These are phyloP conservation scores for Protobothrops mucrosquamatus DNA, from an alignment of 2,113 vertebrate genomes.

Conservation along the genomic window DNA sequence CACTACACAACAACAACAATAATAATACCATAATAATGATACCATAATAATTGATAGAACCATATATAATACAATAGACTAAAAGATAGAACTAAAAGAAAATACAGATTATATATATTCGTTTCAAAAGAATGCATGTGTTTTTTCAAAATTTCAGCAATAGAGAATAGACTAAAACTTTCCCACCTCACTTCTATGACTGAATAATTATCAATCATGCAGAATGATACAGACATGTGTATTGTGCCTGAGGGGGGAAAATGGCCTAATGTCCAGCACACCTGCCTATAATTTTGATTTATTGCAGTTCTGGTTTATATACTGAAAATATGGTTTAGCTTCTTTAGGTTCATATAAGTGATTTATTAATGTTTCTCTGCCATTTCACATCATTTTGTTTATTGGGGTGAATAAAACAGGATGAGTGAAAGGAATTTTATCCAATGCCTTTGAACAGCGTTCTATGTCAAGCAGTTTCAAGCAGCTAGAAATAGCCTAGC, in stretches of 20 bases:
- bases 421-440: conserved; percentile 14
- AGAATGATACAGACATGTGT: neutral
- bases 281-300: neutral
- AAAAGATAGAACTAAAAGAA: no score
- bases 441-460: conserved; percentile 12
- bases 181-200: neutral
- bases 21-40: no score
- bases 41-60: no score
- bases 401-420: conserved; percentile 9
- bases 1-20: no score
- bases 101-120: neutral
- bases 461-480: neutral
- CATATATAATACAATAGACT: no score
- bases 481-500: neutral
- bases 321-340: conserved; percentile 9
- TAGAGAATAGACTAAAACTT: no score
- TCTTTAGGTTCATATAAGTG: neutral
- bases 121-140: neutral
- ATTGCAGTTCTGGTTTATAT: neutral
- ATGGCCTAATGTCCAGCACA: neutral
- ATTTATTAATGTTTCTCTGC: conserved; percentile 5
- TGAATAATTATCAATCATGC: neutral
- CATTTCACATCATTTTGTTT: conserved; percentile 14
- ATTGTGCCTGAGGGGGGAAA: neutral
- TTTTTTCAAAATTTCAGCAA: neutral